Conservation (phyloP, 2,888 invertebrate species). For the Syrphus vitripennis region DNA sequence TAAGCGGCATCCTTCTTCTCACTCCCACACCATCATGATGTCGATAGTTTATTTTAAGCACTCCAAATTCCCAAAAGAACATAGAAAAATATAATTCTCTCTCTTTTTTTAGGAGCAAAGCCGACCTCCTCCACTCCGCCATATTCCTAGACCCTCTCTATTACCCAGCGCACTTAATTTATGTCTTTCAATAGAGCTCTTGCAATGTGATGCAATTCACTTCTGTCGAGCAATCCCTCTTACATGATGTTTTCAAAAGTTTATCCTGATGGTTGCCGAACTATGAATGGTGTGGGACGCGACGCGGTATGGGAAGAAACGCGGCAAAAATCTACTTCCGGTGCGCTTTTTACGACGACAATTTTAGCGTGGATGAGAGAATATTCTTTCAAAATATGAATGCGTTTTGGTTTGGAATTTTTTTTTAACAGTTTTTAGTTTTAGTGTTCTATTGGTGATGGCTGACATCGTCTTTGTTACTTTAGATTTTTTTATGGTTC, state of each 20-base stretch:
- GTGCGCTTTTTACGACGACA: slow-evolving; percentile 3
- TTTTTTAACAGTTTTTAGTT: slow-evolving; percentile 42
- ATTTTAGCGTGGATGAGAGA: background rate
- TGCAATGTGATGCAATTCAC: slow-evolving; percentile 66
- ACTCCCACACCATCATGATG: slow-evolving; percentile 43
- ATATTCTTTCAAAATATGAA: slow-evolving; percentile 47
- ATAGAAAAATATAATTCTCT: slow-evolving; percentile 8
- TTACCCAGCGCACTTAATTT: slow-evolving; percentile 61
- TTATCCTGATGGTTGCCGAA: slow-evolving; percentile 48
- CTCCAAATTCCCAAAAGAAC: slow-evolving; percentile 50
- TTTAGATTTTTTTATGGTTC: slow-evolving; percentile 13
- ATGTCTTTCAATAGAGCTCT: slow-evolving; percentile 66
- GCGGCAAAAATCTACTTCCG: background rate
- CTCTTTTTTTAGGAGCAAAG: background rate
- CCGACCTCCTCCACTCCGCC: background rate
- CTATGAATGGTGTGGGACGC: background rate
- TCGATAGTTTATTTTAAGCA: slow-evolving; percentile 69
- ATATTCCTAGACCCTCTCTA: background rate
- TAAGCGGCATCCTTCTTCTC: slow-evolving; percentile 40
- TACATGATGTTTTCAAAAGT: slow-evolving; percentile 68
- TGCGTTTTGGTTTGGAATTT: slow-evolving; percentile 44
- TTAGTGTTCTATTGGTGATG: slow-evolving; percentile 20
- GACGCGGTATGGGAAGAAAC: background rate
- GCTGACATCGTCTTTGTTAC: background rate
- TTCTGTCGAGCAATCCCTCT: slow-evolving; percentile 64